A percentile compares a stretch with the other conserved stretches of the same genome.
phyloP scores from a whole-genome alignment of 23 tunicate genomes.

The Trididemnum nubilum region DNA sequence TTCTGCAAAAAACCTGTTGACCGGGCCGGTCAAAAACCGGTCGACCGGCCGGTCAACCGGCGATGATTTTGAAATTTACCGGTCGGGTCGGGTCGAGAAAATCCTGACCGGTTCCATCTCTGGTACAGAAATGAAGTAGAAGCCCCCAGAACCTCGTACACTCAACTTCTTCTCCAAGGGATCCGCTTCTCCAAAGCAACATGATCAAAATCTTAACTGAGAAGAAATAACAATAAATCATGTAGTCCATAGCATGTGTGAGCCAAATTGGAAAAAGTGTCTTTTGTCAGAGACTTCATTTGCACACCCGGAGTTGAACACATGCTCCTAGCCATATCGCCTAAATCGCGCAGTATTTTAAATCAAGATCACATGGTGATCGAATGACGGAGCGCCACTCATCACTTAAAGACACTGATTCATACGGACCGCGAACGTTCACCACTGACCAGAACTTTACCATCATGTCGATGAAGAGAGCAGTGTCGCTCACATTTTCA shows the following conservation, averaged over 20 bases:
- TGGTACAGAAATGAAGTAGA: no score
- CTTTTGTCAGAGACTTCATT: no score
- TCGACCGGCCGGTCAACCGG: no score
- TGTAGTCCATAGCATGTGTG: neutral
- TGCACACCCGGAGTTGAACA: no score
- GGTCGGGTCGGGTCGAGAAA: no score
- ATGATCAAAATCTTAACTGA: neutral
- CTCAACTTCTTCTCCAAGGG: neutral
- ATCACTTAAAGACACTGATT: neutral
- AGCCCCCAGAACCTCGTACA: neutral
- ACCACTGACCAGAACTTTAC: neutral
- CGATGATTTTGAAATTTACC: no score
- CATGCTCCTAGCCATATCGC: neutral
- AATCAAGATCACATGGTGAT: neutral
- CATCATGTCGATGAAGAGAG: no score
- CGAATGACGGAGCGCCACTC: neutral
- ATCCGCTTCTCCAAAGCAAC: neutral
- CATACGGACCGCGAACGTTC: neutral
- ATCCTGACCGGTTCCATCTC: no score
- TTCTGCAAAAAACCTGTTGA: no score
- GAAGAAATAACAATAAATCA: neutral
- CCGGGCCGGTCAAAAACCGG: no score
- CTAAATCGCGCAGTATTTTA: neutral
- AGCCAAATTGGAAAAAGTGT: neutral
- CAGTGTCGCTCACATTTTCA: neutral